Conservation (phyloP, 1,140 invertebrate genomes). For the Drosophila fuyamai region DNA sequence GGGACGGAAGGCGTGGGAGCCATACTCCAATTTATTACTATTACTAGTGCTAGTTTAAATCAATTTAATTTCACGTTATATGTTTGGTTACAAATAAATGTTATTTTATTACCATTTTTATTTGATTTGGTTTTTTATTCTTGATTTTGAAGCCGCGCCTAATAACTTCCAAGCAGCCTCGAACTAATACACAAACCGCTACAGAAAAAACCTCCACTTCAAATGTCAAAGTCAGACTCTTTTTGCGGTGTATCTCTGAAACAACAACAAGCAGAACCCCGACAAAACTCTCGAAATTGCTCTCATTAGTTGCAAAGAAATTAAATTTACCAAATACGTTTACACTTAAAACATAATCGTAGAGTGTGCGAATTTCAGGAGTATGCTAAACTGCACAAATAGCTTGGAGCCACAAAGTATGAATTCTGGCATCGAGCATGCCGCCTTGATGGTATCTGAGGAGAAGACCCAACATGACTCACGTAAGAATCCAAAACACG, state of each 20-base stretch:
- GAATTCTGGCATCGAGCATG: constrained; percentile 89
- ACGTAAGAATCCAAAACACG: constrained; percentile 88
- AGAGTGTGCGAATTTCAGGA: constrained; percentile 90
- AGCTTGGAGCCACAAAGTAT: constrained; percentile 90
- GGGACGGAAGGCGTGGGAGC: constrained; percentile 17
- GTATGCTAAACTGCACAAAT: constrained; percentile 93
- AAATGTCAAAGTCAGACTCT: not conserved
- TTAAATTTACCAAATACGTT: constrained; percentile 82
- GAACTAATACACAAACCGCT: not conserved
- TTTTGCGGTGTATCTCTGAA: not conserved
- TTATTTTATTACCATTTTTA: constrained; percentile 10
- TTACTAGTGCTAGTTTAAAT: constrained; percentile 32
- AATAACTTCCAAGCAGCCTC: constrained; percentile 76
- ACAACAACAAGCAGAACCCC: constrained; percentile 4
- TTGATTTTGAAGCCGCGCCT: constrained; percentile 61
- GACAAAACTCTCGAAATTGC: constrained; percentile 49
- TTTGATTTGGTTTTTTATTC: constrained; percentile 10
- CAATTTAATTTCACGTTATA: constrained; percentile 38
- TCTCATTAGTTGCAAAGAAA: constrained; percentile 69
- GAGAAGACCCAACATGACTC: constrained; percentile 92
- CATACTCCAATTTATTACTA: constrained; percentile 26
- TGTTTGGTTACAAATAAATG: constrained; percentile 33
- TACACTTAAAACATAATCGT: constrained; percentile 86
- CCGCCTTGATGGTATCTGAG: constrained; percentile 91
- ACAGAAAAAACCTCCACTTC: not conserved